These are phyloP conservation scores for Chrysochloris asiatica DNA, from an alignment of 2,113 vertebrate genomes.

Conservation along the genomic window DNA sequence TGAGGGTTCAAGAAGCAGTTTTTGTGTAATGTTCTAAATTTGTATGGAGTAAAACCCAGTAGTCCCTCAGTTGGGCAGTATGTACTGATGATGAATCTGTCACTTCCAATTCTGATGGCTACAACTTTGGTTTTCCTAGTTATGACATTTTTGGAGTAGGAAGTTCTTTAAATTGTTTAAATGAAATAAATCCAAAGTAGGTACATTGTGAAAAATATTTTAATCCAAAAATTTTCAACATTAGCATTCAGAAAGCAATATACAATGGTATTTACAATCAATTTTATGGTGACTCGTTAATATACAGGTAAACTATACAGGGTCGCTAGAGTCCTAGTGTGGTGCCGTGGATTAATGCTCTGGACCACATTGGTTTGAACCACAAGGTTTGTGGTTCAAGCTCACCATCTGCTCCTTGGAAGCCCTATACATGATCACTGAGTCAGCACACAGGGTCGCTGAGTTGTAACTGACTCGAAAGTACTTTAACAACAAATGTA, in stretches of 20 bases:
- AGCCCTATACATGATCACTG: no score
- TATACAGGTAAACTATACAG: neutral
- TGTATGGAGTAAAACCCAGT: neutral
- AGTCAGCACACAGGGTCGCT: no score
- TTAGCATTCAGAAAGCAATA: constrained; percentile 40
- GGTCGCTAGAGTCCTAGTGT: no score
- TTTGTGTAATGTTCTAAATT: neutral
- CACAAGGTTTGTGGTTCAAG: no score
- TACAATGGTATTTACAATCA: constrained; percentile 61
- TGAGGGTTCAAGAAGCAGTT: no score
- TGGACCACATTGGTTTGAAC: no score
- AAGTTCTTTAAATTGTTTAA: neutral
- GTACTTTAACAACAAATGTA: no score
- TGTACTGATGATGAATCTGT: neutral
- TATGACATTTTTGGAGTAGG: neutral
- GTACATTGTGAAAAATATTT: constrained; percentile 63
- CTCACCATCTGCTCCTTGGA: no score
- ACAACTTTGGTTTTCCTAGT: neutral
- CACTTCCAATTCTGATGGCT: neutral
- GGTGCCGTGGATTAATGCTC: no score
- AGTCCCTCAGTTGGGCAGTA: neutral
- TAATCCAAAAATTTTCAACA: constrained; percentile 62
- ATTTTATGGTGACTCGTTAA: constrained; percentile 15
- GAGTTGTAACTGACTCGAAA: no score
- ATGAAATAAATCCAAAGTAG: constrained; percentile 47